These are phyloP conservation scores for Polymixis flavicincta DNA, from an alignment of 2,888 invertebrate species.

Conservation along the genomic window DNA sequence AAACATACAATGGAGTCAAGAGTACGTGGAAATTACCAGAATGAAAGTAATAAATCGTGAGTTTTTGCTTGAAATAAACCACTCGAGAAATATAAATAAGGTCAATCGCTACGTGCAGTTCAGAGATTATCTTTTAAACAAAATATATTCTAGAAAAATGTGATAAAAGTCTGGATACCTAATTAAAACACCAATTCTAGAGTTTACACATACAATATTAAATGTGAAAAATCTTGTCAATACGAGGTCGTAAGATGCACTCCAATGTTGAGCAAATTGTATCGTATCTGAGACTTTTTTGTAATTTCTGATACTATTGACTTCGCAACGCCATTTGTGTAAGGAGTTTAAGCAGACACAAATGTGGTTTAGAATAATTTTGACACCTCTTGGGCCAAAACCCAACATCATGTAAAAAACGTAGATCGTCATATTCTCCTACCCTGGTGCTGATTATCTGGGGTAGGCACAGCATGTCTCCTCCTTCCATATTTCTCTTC, in stretches of 20 bases:
- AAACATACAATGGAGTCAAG: slow-evolving; percentile 26
- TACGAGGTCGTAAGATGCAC: not conserved
- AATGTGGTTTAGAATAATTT: not conserved
- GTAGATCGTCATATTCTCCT: too few species aligned
- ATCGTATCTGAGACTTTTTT: not conserved
- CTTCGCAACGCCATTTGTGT: not conserved
- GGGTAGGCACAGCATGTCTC: too few species aligned
- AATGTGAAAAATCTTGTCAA: not conserved
- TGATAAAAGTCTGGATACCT: not conserved
- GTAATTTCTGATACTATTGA: not conserved
- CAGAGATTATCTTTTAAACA: slow-evolving; percentile 16
- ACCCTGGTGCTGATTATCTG: too few species aligned
- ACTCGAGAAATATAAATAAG: not conserved
- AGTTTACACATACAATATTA: too few species aligned
- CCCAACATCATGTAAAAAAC: not conserved
- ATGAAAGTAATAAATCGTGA: not conserved
- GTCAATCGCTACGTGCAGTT: not conserved
- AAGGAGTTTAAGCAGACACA: too few species aligned
- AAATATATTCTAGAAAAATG: slow-evolving; percentile 3
- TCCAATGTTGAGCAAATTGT: not conserved
- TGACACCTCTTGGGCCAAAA: not conserved
- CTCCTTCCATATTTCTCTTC: too few species aligned
- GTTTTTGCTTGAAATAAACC: not conserved
- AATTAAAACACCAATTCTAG: not conserved
- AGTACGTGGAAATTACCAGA: not conserved